Conservation (phyloP, 1,140 invertebrate genomes). For the Hormaphis cornu region DNA sequence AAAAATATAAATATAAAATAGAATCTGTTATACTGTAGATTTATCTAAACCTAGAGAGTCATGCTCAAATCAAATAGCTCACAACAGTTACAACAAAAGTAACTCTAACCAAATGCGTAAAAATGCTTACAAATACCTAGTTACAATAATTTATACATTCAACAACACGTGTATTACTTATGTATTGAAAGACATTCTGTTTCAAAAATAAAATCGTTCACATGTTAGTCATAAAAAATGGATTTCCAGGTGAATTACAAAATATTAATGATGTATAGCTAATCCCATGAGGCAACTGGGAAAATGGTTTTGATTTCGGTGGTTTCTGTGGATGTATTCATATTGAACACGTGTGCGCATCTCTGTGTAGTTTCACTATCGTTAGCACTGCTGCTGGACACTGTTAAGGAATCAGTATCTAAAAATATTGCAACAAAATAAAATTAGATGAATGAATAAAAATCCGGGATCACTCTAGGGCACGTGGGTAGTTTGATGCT, state of each 20-base stretch:
- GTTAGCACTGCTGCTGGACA: neutral
- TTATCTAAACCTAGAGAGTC: too few relatives aligned
- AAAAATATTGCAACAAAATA: too few relatives aligned
- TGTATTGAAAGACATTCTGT: too few relatives aligned
- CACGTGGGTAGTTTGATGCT: too few relatives aligned
- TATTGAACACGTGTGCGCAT: neutral
- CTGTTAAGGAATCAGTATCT: neutral
- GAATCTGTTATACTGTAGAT: too few relatives aligned
- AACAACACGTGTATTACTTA: too few relatives aligned
- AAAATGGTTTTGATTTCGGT: slow-evolving; percentile 18
- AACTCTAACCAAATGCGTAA: too few relatives aligned
- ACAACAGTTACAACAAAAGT: too few relatives aligned
- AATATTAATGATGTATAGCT: neutral
- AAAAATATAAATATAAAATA: too few relatives aligned
- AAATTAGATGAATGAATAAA: neutral
- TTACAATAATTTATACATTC: too few relatives aligned
- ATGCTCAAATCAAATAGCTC: too few relatives aligned
- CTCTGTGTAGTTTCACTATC: neutral
- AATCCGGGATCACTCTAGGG: neutral
- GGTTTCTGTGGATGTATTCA: neutral
- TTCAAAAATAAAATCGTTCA: neutral
- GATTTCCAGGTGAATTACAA: slow-evolving; percentile 6
- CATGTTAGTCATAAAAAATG: neutral
- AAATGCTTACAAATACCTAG: too few relatives aligned
- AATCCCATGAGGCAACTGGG: slow-evolving; percentile 24